A percentile compares a stretch with the other conserved stretches of the same genome.
These are phyloP conservation scores for Drosophila neotestacea DNA, from an alignment of 2,888 invertebrate species.

Conservation along the genomic window DNA sequence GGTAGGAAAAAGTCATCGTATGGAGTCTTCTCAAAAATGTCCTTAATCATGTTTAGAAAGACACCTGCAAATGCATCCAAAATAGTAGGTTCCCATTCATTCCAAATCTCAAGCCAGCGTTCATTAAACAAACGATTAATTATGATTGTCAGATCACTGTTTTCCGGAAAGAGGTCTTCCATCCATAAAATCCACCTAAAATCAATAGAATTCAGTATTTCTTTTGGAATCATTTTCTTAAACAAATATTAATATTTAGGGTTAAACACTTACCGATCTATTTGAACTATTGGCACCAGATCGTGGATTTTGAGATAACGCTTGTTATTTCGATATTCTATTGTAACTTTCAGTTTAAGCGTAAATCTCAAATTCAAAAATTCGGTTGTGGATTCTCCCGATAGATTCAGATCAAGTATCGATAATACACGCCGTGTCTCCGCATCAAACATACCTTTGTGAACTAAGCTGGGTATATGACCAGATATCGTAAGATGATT, in stretches of 20 bases:
- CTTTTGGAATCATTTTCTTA: not conserved
- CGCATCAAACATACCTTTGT: constrained; percentile 45
- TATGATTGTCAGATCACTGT: constrained; percentile 50
- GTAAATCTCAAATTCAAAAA: constrained; percentile 57
- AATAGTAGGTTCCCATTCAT: constrained; percentile 52
- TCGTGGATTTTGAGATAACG: constrained; percentile 57
- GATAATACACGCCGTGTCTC: constrained; percentile 31
- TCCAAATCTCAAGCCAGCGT: constrained; percentile 62
- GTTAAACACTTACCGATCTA: constrained; percentile 50
- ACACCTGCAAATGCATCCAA: constrained; percentile 44
- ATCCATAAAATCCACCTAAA: constrained; percentile 59
- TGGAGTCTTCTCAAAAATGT: constrained; percentile 40
- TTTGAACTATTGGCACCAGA: constrained; percentile 41
- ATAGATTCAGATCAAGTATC: constrained; percentile 21
- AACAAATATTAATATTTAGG: not conserved
- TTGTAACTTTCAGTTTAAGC: constrained; percentile 49
- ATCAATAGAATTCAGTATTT: not conserved
- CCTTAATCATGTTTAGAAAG: constrained; percentile 40
- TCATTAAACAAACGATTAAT: constrained; percentile 55
- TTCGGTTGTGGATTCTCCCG: constrained; percentile 36
- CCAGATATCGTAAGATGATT: constrained; percentile 57
- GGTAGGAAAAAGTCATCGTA: constrained; percentile 66
- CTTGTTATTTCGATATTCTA: constrained; percentile 54
- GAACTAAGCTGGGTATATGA: constrained; percentile 55
- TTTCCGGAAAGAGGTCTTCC: constrained; percentile 52